These are phyloP conservation scores for Tetragonisca angustula DNA, from an alignment of 2,888 invertebrate genomes.

Conservation along the genomic window DNA sequence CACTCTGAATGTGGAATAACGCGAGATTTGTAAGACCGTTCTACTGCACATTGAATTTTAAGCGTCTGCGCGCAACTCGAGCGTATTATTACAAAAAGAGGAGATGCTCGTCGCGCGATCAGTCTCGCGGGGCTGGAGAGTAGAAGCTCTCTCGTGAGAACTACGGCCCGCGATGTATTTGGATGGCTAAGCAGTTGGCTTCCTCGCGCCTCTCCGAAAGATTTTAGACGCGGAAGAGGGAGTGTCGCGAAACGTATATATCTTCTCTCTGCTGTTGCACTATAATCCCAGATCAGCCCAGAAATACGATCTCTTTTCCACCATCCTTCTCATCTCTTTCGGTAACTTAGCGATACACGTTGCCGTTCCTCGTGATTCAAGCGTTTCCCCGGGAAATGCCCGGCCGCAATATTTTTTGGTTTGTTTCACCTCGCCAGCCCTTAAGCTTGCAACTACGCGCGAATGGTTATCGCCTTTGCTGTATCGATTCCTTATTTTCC, in stretches of 20 bases:
- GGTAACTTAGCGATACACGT: constrained; percentile 30
- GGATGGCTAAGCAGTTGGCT: constrained; percentile 36
- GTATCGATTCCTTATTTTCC: not conserved
- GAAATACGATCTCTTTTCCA: constrained; percentile 45
- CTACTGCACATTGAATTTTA: constrained; percentile 31
- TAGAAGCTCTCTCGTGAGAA: constrained; percentile 31
- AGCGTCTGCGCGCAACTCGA: constrained; percentile 29
- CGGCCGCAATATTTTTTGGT: constrained; percentile 8
- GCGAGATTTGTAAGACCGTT: too few relatives aligned
- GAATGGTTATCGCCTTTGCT: not conserved
- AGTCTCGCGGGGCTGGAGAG: not conserved
- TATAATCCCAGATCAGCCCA: constrained; percentile 69
- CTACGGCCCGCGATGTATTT: not conserved
- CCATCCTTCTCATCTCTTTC: constrained; percentile 42
- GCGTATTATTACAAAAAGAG: constrained; percentile 35
- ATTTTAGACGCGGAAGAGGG: constrained; percentile 36
- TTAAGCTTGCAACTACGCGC: constrained; percentile 7
- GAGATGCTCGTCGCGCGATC: not conserved
- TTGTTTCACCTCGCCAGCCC: constrained; percentile 3
- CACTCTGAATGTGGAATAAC: too few relatives aligned
- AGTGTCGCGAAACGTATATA: constrained; percentile 34
- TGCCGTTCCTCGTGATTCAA: constrained; percentile 31
- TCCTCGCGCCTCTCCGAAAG: constrained; percentile 23
- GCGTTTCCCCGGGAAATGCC: constrained; percentile 8
- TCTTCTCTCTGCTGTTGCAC: constrained; percentile 37